Percentiles rank a stretch among this genome's conserved stretches.
These are phyloP conservation scores for Ptycholaimellus sp. DNA, from an alignment of 2,888 invertebrate genomes.

Conservation along the genomic window DNA sequence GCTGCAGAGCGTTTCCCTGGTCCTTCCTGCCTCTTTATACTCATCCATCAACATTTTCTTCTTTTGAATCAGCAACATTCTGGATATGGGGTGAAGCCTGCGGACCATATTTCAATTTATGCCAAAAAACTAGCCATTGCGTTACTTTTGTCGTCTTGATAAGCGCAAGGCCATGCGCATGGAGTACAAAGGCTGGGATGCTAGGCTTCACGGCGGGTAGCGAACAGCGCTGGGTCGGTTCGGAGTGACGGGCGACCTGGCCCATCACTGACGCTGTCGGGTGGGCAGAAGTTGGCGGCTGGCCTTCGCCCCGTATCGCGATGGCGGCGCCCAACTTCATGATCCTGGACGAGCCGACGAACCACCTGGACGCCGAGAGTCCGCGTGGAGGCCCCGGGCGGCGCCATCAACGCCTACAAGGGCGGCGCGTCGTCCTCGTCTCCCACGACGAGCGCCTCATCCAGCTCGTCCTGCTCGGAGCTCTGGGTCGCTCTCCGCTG, in stretches of 20 bases:
- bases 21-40: no score
- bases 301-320: constrained; percentile 81
- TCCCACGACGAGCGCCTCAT: constrained; percentile 96
- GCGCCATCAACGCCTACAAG: constrained; percentile 72
- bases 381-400: constrained; percentile 88
- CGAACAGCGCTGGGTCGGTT: constrained; percentile 77
- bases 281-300: constrained; percentile 96
- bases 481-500: constrained; percentile 84
- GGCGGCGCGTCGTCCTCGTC: constrained; percentile 90
- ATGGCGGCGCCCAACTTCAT: constrained; percentile 75
- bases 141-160: no score
- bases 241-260: constrained; percentile 79
- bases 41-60: no score
- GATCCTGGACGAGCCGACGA: constrained; percentile 91
- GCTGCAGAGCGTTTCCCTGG: constrained; percentile 63
- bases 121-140: no score
- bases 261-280: constrained; percentile 62
- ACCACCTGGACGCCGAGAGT: constrained; percentile 92
- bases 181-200: neutral
- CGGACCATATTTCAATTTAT: no score
- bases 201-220: constrained; percentile 49
- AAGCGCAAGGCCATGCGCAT: no score
- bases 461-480: constrained; percentile 79
- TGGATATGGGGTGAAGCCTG: no score
- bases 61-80: no score